Conservation (phyloP, 2,797 vertebrate genomes). For the Tolypeutes matacus region DNA sequence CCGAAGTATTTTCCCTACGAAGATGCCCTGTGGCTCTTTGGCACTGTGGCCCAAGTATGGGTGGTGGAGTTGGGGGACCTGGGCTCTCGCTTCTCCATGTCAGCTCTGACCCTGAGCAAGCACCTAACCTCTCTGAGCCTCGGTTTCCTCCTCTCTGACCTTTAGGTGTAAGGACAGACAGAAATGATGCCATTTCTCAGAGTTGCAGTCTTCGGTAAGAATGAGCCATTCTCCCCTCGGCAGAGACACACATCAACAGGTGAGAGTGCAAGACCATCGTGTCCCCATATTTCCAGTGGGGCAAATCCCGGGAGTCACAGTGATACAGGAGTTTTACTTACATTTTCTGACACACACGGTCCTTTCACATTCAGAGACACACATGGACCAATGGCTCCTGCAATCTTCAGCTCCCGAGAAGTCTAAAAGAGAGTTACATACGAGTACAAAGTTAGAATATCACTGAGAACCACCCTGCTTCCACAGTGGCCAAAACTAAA, state of each 20-base stretch:
- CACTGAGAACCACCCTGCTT: neutral
- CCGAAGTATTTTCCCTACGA: neutral
- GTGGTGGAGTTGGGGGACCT: neutral
- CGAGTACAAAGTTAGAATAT: slow-evolving; percentile 42
- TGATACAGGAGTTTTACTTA: slow-evolving; percentile 87
- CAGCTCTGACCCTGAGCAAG: slow-evolving; percentile 1
- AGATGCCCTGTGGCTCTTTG: neutral
- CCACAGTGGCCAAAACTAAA: neutral
- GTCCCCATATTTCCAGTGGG: neutral
- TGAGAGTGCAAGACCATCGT: neutral
- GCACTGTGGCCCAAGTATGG: neutral
- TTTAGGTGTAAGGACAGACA: neutral
- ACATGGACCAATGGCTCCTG: slow-evolving; percentile 95
- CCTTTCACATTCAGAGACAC: slow-evolving; percentile 95
- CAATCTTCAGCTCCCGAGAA: slow-evolving; percentile 96
- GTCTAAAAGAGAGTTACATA: slow-evolving; percentile 89
- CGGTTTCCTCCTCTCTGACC: neutral
- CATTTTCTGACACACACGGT: slow-evolving; percentile 95
- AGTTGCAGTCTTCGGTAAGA: neutral
- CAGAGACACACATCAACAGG: neutral
- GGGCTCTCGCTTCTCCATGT: neutral
- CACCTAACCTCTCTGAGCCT: neutral
- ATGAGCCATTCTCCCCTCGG: neutral
- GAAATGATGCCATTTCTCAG: neutral
- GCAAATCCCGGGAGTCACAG: neutral